Evolutionary conservation across 1,140 invertebrate genomes (phyloP).

Genomic region (Episyrphus balteatus): DNA sequence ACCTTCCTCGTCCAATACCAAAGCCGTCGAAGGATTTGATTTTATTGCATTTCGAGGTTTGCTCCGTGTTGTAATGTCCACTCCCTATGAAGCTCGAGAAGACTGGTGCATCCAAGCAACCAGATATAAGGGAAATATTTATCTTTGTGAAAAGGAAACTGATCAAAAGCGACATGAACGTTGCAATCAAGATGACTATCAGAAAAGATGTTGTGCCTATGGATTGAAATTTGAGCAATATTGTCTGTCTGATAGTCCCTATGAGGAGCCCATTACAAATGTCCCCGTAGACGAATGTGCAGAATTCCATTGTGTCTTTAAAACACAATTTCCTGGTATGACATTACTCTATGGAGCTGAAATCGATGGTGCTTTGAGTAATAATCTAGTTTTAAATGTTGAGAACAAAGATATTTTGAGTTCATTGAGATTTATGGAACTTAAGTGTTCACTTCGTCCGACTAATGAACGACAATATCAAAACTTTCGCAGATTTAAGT

Average conservation of each 20-base stretch:
- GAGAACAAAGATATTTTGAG: neutral
- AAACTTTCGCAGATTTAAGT: too few relatives aligned
- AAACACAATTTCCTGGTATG: slow-evolving; percentile 39
- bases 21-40: slow-evolving; percentile 30
- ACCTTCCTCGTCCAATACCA: too few relatives aligned
- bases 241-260: slow-evolving; percentile 26
- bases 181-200: slow-evolving; percentile 36
- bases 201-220: slow-evolving; percentile 51
- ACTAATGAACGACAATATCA: too few relatives aligned
- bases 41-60: slow-evolving; percentile 61
- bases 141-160: slow-evolving; percentile 57
- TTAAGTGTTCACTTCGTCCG: neutral
- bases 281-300: slow-evolving; percentile 47
- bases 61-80: slow-evolving; percentile 50
- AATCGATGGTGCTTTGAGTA: slow-evolving; percentile 44
- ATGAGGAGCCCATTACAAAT: neutral
- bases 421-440: neutral
- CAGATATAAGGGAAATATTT: slow-evolving; percentile 55
- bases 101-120: slow-evolving; percentile 57
- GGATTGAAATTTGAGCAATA: slow-evolving; percentile 75
- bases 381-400: neutral
- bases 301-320: slow-evolving; percentile 48
- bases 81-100: slow-evolving; percentile 54
- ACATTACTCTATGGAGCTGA: slow-evolving; percentile 49
- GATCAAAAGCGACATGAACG: slow-evolving; percentile 41